Percentiles rank a stretch among this genome's conserved stretches.
These are phyloP conservation scores for Mystacides longicornis DNA, from an alignment of 2,888 invertebrate species.

Conservation along the genomic window DNA sequence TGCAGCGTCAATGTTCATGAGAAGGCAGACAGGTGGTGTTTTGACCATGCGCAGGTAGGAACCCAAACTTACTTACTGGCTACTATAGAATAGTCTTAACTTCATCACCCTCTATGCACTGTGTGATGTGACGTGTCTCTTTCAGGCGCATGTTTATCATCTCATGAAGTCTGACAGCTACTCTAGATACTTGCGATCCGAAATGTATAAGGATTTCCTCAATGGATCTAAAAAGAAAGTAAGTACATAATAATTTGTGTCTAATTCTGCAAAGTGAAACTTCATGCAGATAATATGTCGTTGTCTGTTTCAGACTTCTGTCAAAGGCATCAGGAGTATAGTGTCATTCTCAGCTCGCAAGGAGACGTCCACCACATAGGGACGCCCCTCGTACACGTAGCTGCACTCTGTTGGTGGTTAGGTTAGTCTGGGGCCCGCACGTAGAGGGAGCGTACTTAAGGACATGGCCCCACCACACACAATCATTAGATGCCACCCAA, in stretches of 20 bases:
- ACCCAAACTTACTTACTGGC: no score
- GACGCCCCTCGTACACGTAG: no score
- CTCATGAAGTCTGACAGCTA: conserved; percentile 99
- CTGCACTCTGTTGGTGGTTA: no score
- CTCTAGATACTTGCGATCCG: conserved; percentile 93
- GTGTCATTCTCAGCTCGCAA: conserved; percentile 72
- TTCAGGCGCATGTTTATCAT: conserved; percentile 95
- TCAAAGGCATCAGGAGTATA: conserved; percentile 78
- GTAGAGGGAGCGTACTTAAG: no score
- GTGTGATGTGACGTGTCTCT: conserved; percentile 25
- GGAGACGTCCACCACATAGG: conserved; percentile 46
- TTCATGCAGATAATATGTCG: conserved; percentile 1
- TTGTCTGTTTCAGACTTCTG: conserved; percentile 64
- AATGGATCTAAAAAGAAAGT: conserved; percentile 97
- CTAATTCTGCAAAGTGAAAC: neutral
- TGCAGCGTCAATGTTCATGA: conserved; percentile 43
- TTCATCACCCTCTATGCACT: neutral
- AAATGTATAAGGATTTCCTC: conserved; percentile 96
- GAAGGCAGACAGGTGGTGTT: conserved; percentile 83
- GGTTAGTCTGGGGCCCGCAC: no score
- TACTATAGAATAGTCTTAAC: neutral
- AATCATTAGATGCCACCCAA: no score
- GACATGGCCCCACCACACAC: no score
- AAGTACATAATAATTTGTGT: conserved; percentile 27
- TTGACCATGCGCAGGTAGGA: conserved; percentile 96